Conservation (phyloP, 2,797 vertebrate genomes). For the Otolemur crassicaudatus region DNA sequence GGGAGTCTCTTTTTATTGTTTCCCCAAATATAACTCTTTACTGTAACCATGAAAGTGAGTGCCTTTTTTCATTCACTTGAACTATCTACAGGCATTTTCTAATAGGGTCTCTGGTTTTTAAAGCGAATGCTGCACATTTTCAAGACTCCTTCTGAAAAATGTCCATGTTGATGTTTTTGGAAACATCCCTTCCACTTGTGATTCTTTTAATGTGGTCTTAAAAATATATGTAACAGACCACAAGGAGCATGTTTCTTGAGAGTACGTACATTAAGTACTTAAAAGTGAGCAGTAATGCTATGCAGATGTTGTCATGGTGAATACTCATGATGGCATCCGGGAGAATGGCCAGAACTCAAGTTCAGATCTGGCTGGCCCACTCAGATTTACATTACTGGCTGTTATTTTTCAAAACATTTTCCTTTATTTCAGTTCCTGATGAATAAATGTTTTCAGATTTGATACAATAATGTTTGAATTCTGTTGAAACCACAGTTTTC, state of each 20-base stretch:
- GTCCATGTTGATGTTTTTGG: constrained; percentile 69
- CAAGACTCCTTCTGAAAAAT: constrained; percentile 71
- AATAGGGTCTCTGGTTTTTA: constrained; percentile 53
- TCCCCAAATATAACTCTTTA: constrained; percentile 66
- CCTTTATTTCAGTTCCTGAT: constrained; percentile 72
- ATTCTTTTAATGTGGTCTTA: constrained; percentile 78
- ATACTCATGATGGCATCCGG: constrained; percentile 73
- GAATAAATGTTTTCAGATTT: constrained; percentile 82
- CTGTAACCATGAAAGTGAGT: constrained; percentile 78
- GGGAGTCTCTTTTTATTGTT: constrained; percentile 81
- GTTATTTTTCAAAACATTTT: constrained; percentile 82
- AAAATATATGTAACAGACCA: constrained; percentile 78
- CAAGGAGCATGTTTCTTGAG: constrained; percentile 73
- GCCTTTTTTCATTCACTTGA: constrained; percentile 78
- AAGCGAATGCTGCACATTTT: constrained; percentile 69
- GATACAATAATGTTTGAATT: constrained; percentile 85
- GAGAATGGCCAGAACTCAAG: constrained; percentile 83
- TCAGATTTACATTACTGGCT: constrained; percentile 81
- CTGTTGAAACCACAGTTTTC: constrained; percentile 83
- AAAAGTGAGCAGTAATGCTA: constrained; percentile 80
- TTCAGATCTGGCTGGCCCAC: constrained; percentile 75
- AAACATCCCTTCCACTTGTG: constrained; percentile 76
- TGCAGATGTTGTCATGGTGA: constrained; percentile 83
- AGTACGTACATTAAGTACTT: constrained; percentile 76
- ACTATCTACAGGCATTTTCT: constrained; percentile 73